These are phyloP conservation scores for Petrolisthes cinctipes DNA, from an alignment of 2,888 invertebrate species.

Conservation along the genomic window DNA sequence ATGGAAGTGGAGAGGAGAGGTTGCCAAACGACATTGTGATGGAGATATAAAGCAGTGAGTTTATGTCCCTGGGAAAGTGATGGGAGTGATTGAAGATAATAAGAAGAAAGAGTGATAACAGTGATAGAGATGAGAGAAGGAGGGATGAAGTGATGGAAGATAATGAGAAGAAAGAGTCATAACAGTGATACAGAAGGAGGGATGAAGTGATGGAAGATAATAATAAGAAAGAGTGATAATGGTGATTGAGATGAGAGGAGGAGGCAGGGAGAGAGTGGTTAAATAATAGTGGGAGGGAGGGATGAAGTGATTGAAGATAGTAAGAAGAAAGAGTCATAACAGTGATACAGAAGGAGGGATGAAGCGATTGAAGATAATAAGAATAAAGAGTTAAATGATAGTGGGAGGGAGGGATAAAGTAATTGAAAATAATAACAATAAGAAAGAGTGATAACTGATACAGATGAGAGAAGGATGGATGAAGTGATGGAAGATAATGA, in stretches of 20 bases:
- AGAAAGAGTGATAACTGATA: too few relatives aligned
- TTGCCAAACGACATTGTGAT: too few relatives aligned
- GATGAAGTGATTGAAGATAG: not conserved
- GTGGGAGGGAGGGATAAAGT: too few relatives aligned
- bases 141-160: not conserved
- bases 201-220: not conserved
- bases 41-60: too few relatives aligned
- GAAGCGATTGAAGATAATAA: too few relatives aligned
- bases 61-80: not conserved
- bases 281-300: too few relatives aligned
- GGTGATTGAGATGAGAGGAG: not conserved
- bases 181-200: not conserved
- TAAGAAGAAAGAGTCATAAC: not conserved
- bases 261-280: too few relatives aligned
- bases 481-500: not conserved
- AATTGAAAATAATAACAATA: too few relatives aligned
- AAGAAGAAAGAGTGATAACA: not conserved
- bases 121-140: not conserved
- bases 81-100: not conserved
- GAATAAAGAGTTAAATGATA: too few relatives aligned
- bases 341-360: too few relatives aligned
- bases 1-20: too few relatives aligned
- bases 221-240: not conserved
- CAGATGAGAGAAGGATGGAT: too few relatives aligned
- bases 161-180: not conserved